Evolutionary conservation across 2,888 invertebrate genomes (phyloP).

Genomic region (Odontothrips loti): DNA sequence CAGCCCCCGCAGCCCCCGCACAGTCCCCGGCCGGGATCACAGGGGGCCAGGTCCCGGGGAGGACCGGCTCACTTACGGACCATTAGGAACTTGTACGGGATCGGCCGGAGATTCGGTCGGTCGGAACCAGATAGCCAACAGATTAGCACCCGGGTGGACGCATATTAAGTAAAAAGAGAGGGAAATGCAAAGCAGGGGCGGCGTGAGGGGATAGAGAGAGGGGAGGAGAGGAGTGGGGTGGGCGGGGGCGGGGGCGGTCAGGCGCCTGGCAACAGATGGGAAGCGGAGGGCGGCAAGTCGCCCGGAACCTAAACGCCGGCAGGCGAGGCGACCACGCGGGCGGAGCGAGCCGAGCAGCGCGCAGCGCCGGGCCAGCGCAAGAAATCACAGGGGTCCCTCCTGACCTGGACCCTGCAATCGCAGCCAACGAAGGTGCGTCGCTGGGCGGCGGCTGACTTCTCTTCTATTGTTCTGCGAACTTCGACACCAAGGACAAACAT

Average conservation of each 20-base stretch:
- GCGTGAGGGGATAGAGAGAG: too few species aligned
- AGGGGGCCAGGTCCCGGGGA: too few species aligned
- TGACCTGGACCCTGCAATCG: too few species aligned
- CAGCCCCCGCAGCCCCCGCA: too few species aligned
- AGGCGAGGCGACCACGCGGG: not conserved
- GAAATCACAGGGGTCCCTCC: not conserved
- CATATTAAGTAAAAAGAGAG: not conserved
- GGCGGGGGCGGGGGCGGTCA: not conserved
- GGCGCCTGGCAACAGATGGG: conserved; percentile 1
- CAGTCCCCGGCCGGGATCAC: too few species aligned
- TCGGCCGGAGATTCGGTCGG: not conserved
- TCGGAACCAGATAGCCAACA: conserved; percentile 6
- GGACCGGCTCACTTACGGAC: not conserved
- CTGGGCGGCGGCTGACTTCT: too few species aligned
- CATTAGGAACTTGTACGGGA: conserved; percentile 9
- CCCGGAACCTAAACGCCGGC: not conserved
- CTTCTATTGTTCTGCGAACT: too few species aligned
- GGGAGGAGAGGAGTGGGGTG: not conserved
- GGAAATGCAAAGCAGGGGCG: not conserved
- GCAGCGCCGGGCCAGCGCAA: not conserved
- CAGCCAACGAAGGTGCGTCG: too few species aligned
- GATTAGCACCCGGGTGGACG: not conserved
- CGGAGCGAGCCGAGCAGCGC: not conserved
- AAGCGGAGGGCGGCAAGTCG: conserved; percentile 4
- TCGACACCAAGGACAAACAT: too few species aligned